phyloP scores from a whole-genome alignment of 2,113 vertebrate species.

The Toxotes chatareus region DNA sequence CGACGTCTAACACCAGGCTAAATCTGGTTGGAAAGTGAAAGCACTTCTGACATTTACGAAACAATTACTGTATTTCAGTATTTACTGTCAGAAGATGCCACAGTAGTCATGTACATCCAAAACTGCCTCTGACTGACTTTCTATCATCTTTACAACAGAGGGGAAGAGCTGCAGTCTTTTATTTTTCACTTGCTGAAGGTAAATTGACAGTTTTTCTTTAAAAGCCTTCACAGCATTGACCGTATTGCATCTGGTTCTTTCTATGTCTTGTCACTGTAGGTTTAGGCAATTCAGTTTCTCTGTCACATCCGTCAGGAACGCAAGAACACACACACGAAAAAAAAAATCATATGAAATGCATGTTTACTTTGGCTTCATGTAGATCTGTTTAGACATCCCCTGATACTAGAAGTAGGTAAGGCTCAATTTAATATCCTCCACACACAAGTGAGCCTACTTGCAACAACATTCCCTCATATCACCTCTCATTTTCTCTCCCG shows the following conservation, averaged over 20 bases:
- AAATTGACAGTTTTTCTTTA: not conserved
- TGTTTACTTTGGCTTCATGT: not conserved
- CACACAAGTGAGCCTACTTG: conserved; percentile 10
- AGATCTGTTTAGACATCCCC: conserved; percentile 1
- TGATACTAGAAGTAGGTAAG: not conserved
- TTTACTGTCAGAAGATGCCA: not conserved
- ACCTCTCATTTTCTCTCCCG: conserved; percentile 16
- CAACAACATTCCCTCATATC: conserved; percentile 38
- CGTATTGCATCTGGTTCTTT: not conserved
- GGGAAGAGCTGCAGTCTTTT: no score
- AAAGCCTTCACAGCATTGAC: no score
- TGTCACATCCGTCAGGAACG: not conserved
- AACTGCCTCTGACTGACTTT: not conserved
- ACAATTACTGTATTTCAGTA: not conserved
- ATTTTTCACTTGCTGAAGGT: not conserved
- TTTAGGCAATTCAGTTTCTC: not conserved
- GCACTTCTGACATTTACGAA: not conserved
- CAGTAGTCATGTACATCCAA: no score
- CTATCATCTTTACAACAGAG: not conserved
- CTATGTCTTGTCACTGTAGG: not conserved
- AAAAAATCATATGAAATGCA: not conserved
- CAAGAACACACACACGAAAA: not conserved
- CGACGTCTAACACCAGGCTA: not conserved
- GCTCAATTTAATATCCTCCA: conserved; percentile 13
- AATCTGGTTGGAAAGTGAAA: not conserved